Base-by-base conservation (phyloP, 64 coral and sea anemone genomes). In the Montipora efflorescens region DNA sequence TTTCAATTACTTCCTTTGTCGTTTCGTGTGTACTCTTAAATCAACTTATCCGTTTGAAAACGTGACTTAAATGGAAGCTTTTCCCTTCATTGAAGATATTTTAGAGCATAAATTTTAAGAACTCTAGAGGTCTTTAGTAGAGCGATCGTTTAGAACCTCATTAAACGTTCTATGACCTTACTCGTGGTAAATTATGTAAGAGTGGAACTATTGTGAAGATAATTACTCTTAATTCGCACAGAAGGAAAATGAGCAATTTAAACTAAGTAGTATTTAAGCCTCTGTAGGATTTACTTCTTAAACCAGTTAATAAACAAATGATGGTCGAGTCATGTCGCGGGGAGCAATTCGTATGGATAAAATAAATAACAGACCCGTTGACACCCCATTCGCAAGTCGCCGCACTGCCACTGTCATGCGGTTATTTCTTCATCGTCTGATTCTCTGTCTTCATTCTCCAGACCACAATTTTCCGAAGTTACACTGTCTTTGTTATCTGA, bases 401-500 rank as follows among this genome's bases (percentile, higher is more conserved):
- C 50, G 51, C 36, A 36, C 36, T 36, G 36, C 2, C 1, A 36
- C 44, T 84, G 61, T 7, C 59, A 28, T 14, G 62, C 7, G 57
- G 36, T 36, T 36, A 36, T 84, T 14, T 51, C 62, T 20, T 86
- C 82, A 5, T 71, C 12, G 46, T 86, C 82, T 12, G 82, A 48
- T n/a, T 10, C 67, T 86, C 67, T 86, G 46, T 86, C 82, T 15
- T 86, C 82, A 12, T 86, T 86, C 3, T 86, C 82, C 7, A 86
- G 18, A 4, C 53, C 53, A 11, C 62, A 47, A 86, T 1, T 86
- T 19, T 71, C 64, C 16, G 62, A 86, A 4, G 82, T 61, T 64
- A 82, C 45, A 86, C 82, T 86, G 16, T 86, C 82, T 86, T 86
- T 86, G 82, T 86, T 71, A 36, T 86, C 82, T 1, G 66, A 86